Base-by-base conservation (phyloP, 2,797 vertebrate genomes). In the Lophius americanus region DNA sequence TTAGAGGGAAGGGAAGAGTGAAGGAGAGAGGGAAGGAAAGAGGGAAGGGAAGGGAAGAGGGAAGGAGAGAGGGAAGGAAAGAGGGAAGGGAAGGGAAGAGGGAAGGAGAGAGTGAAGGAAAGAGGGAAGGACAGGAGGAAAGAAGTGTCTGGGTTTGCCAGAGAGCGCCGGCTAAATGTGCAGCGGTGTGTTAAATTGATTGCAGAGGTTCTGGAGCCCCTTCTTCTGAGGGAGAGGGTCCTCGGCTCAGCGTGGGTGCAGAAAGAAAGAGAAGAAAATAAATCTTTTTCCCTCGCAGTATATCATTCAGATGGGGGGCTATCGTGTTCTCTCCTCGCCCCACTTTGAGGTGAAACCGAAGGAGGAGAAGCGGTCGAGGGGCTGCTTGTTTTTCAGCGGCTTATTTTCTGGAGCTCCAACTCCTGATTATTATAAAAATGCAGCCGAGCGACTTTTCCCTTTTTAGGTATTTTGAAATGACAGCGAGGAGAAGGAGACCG, bases 131-230 rank as follows among this genome's bases (percentile, higher is more conserved):
- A 81, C 32, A 9, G 54, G 53, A 76, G 61, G 51, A 44, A 73
- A 73, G 60, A 77, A 68, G 23, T 60, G 51, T 71, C 75, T 63
- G 82, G 84, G 73, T 84, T 80, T 74, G 83, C 69, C 62, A 86
- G 78, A 79, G 73, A 73, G 79, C 75, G 76, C 71, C 79, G 67
- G 76, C 86, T 89, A 65, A 85, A 86, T 85, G 79, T 81, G 87
- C 80, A 85, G 79, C 51, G 69, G 81, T 79, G 83, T 64, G 38
- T 88, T 85, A 85, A 92, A 92, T 89, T 88, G 86, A 90, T 89
- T 76, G 77, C 89, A 91, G 90, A 78, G 58, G 54, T 12, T 84
- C 82, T 87, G 79, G 82, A 85, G 60, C 65, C 73, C 68, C 69
- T 85, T 75, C 55, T 60, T 68, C 60, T 14, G 43, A 49, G 58